Base-by-base conservation (phyloP, 2,113 vertebrate genomes). In the Neoarius graeffei region DNA sequence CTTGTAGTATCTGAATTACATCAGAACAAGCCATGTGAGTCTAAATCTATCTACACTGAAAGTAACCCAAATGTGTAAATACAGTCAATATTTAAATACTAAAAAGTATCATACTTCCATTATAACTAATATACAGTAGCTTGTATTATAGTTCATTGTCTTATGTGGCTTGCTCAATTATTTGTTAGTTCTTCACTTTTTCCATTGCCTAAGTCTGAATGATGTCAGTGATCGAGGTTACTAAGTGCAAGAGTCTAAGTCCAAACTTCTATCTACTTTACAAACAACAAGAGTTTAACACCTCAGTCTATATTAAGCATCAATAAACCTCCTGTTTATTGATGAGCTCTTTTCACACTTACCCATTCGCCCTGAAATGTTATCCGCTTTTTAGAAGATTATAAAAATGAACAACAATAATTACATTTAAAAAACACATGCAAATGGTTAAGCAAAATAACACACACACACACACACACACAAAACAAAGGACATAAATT, bases 1-100 rank as follows among this genome's bases (percentile, higher is more conserved):
- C 98, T 96, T 19, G 98, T 99, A 87, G 98, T 99, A 89, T 99
- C 98, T 99, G 86, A 82, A 84, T 85, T 84, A 42, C 60, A 20
- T 19, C 17, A 30, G 69, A 71, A 73, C 60, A 30, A 59, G 69
- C 10, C 54, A 23, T 54, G 81, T 56, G 13, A 52, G 17, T 79
- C 54, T 52, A 86, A 62, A 79, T 79, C 17, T 59, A n/a, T 13
- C 27, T 17, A 74, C 14, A n/a, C 13, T 62, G 20, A n/a, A 19
- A 23, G 19, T 54, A 30, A 56, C 8, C 30, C 35, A 64, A 50
- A 81, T 62, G 23, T 77, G 19, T 11, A 64, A 57, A 57, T 77
- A 27, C 7, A 30, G 23, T 60, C 56, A 60, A 5, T 86, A 64
- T 25, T 50, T 14, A 85, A 1, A 62, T 13, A 76, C 14, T 54